Conservation (phyloP, 2,113 vertebrate genomes). For the Lepidothrix coronata region DNA sequence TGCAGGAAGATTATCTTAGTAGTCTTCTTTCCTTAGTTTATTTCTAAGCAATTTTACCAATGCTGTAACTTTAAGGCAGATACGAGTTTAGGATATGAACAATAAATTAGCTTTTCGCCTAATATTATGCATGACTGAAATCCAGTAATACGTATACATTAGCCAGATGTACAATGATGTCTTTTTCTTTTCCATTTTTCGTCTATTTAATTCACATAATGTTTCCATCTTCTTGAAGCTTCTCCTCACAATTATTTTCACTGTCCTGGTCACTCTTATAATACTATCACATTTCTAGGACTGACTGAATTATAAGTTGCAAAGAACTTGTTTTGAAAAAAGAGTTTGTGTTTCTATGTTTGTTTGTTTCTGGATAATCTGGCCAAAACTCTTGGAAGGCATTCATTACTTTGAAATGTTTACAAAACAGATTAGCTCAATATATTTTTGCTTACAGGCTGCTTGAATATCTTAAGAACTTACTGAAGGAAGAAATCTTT, state of each 20-base stretch:
- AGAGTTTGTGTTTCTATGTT: neutral
- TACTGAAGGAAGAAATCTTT: neutral
- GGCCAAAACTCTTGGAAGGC: neutral
- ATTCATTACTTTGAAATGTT: neutral
- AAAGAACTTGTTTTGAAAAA: neutral
- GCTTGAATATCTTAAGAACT: neutral
- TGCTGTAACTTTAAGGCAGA: neutral
- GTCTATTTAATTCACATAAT: neutral
- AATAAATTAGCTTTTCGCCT: neutral
- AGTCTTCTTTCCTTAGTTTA: neutral
- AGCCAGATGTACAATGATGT: neutral
- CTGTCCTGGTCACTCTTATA: neutral
- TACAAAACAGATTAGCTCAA: neutral
- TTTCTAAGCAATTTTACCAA: neutral
- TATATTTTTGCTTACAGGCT: neutral
- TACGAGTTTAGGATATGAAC: neutral
- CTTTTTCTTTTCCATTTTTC: neutral
- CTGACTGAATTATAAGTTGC: rapidly evolving
- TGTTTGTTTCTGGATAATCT: neutral
- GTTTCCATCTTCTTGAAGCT: neutral
- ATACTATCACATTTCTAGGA: neutral
- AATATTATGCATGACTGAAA: neutral
- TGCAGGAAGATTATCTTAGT: neutral
- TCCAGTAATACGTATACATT: neutral
- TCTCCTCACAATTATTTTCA: neutral